Conservation (phyloP, 2,888 invertebrate genomes). For the Epirrita christyi region DNA sequence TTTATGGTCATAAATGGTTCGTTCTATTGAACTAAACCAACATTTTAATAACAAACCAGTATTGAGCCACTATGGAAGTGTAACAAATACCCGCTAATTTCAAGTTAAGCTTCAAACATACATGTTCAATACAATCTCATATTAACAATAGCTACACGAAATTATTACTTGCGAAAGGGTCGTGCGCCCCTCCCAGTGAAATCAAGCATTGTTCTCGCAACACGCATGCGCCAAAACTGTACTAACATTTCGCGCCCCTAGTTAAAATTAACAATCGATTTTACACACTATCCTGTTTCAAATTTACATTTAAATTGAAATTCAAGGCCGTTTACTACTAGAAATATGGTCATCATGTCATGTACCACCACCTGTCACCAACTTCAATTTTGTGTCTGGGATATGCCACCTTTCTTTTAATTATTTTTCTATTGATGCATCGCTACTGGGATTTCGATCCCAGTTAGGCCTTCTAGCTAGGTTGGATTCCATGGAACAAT, state of each 20-base stretch:
- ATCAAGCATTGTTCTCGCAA: slow-evolving; percentile 52
- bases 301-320: slow-evolving; percentile 29
- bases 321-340: not conserved
- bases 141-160: slow-evolving; percentile 46
- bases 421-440: too few species aligned
- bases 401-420: too few species aligned
- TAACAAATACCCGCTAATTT: slow-evolving; percentile 32
- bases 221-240: slow-evolving; percentile 50
- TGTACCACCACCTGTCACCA: too few species aligned
- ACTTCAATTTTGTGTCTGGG: too few species aligned
- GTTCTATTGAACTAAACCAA: slow-evolving; percentile 9
- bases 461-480: too few species aligned
- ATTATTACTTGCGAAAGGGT: slow-evolving; percentile 61
- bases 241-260: slow-evolving; percentile 48
- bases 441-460: too few species aligned
- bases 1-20: slow-evolving; percentile 9
- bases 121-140: slow-evolving; percentile 40
- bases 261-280: slow-evolving; percentile 37
- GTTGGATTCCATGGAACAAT: too few species aligned
- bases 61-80: slow-evolving; percentile 23
- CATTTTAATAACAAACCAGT: slow-evolving; percentile 17
- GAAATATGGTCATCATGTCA: too few species aligned
- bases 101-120: slow-evolving; percentile 43
- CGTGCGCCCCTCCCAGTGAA: slow-evolving; percentile 50
- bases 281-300: slow-evolving; percentile 25